Base-by-base conservation (phyloP, 2,113 vertebrate genomes). In the Oenanthe melanoleuca region DNA sequence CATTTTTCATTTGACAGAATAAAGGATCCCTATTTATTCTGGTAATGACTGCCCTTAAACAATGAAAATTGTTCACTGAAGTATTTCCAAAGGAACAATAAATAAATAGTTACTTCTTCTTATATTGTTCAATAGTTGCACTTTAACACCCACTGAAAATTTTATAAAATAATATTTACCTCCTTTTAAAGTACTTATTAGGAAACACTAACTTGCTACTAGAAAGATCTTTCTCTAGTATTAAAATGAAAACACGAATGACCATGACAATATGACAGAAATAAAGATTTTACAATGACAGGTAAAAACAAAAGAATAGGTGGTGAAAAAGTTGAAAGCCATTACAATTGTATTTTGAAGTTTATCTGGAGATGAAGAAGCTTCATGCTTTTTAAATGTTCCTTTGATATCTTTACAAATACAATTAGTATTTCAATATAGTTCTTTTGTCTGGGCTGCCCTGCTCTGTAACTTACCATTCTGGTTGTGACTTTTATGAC, bases 161-260 rank as follows among this genome's bases (percentile, higher is more conserved):
- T 61, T 38, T 74, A 80, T 53, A 83, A 92, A 95, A 92, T 74
- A 81, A 53, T 66, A 92, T 75, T 81, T 61, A 91, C 69, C 22
- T 95, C 31, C 6, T 92, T 96, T 86, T 74, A 24, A 95, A 85
- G 66, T 89, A 56, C 31, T 92, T 93, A 73, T 31, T 96, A 88
- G 37, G 59, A 84, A 93, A 94, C 64, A 86, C 8, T 94, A 63
- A 80, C 66, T 95, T 88, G 31, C 40, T 80, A 37, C 63, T 65
- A 92, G 59, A 86, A 80, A 95, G 40, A 64, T 91, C 14, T 7
- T 17, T 94, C 86, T 53, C 52, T 95, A 90, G n/a, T 64, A 90
- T 74, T 92, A 95, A 40, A 93, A 82, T 47, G 33, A 94, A 86
- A 96, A 67, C 42, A 55, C 71, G 94, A 96, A 93, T 79, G 64